Evolutionary conservation across 2,888 invertebrate genomes (phyloP).

Genomic region (Bruchidius siliquastri): DNA sequence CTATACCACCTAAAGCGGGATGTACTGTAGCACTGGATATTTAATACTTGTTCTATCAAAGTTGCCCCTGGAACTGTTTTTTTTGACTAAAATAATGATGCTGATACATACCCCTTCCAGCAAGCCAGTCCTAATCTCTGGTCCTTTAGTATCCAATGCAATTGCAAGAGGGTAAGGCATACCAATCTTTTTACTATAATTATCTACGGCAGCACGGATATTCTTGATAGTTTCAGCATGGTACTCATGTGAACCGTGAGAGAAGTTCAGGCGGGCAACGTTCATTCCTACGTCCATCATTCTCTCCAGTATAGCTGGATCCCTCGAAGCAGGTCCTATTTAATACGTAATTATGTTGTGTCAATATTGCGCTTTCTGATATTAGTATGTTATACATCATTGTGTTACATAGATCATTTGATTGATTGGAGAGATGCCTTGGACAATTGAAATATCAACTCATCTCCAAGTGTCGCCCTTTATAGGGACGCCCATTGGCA

Average conservation of each 20-base stretch:
- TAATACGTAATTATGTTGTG: constrained; percentile 2
- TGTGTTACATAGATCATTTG: too few species aligned
- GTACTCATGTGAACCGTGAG: constrained; percentile 93
- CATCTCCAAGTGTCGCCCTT: too few species aligned
- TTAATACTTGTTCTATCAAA: too few species aligned
- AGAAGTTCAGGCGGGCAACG: constrained; percentile 91
- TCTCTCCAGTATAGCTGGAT: constrained; percentile 77
- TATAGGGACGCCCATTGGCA: too few species aligned
- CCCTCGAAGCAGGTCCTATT: constrained; percentile 73
- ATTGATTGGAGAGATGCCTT: too few species aligned
- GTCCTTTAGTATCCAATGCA: constrained; percentile 96
- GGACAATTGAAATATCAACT: too few species aligned
- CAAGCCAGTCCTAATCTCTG: constrained; percentile 95
- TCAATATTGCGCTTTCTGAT: too few species aligned
- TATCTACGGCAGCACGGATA: constrained; percentile 80
- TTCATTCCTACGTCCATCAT: constrained; percentile 99
- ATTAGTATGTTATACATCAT: too few species aligned
- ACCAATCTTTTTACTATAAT: constrained; percentile 70
- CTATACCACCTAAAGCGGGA: too few species aligned
- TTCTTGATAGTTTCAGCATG: constrained; percentile 89
- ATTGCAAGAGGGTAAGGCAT: constrained; percentile 82
- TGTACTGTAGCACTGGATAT: too few species aligned
- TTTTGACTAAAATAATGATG: neutral
- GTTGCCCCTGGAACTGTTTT: too few species aligned
- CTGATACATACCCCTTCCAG: constrained; percentile 76